Base-by-base conservation (phyloP, 2,888 invertebrate species). In the Hyposoter dolosus region DNA sequence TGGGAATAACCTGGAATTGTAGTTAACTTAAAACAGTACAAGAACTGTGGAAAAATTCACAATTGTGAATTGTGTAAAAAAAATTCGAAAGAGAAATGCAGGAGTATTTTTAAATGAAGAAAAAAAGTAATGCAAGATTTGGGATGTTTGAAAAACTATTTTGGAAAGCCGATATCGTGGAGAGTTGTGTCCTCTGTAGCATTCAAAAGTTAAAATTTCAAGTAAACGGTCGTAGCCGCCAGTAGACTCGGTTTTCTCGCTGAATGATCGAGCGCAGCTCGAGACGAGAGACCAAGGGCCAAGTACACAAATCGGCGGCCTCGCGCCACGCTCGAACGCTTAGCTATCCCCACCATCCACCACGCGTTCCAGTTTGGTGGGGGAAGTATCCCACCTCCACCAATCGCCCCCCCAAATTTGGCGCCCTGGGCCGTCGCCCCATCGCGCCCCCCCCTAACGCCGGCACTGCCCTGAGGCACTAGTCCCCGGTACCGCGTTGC, bases 271-370 rank as follows among this genome's bases (percentile, higher is more conserved):
- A 68, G 43, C 35, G 68, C n/a, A 2, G 40, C 50, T 72, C 71
- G 43, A 43, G 68, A 43, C 43, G 71, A 72, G 71, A 50, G 71
- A 72, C 71, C 50, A 72, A 72, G 71, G 5, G 6, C 35, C 35
- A 35, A 35, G 35, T 72, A 23, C 7, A 69, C 28, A 28, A 69
- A 69, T 47, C 47, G 47, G 69, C 69, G 69, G 40, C 69, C 69
- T 69, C 47, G 69, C 69, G 69, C 69, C 40, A 35, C 66, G 35
- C 66, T 66, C 66, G 40, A 32, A 66, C 32, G 66, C 32, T 66
- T 66, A 40, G 66, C 66, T 66, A 66, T 66, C 32, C 66, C 40
- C 35, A 47, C 47, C 47, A 69, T 69, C 69, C 45, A 63, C 63
- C 63, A 23, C 63, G 63, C 63, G 63, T 28, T 23, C 12, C 63